These are phyloP conservation scores for Oscheius sp. DNA, from an alignment of 2,888 invertebrate species.

Conservation along the genomic window DNA sequence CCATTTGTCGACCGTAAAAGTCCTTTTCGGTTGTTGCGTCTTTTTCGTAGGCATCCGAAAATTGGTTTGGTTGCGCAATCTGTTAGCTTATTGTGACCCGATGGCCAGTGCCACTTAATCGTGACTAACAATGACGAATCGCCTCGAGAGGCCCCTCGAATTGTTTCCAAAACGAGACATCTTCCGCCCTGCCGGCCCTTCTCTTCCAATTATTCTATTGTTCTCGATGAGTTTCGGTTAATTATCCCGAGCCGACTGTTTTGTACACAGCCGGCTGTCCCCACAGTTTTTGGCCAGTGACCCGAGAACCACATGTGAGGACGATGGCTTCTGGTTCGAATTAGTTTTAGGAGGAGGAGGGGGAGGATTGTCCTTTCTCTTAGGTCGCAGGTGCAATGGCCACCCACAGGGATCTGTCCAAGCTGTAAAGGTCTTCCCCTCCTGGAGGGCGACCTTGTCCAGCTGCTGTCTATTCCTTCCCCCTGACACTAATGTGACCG, in stretches of 20 bases:
- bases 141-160: conserved; percentile 31
- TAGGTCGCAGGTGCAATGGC: conserved; percentile 25
- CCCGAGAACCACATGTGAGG: conserved; percentile 6
- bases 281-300: conserved; percentile 29
- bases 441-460: conserved; percentile 12
- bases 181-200: not conserved
- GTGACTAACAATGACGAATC: conserved; percentile 31
- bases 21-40: conserved; percentile 8
- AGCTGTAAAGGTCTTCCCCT: conserved; percentile 14
- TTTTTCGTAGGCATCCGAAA: not conserved
- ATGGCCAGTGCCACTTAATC: conserved; percentile 34
- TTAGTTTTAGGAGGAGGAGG: not conserved
- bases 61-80: conserved; percentile 34
- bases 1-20: conserved; percentile 12
- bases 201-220: conserved; percentile 24
- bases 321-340: conserved; percentile 18
- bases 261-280: conserved; percentile 31
- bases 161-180: conserved; percentile 28
- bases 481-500: conserved; percentile 13
- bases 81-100: conserved; percentile 28
- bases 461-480: not conserved
- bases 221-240: not conserved
- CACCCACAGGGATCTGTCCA: conserved; percentile 8
- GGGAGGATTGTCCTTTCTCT: not conserved
- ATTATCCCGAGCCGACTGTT: conserved; percentile 16